These are phyloP conservation scores for Corynorhinus townsendii DNA, from an alignment of 2,113 vertebrate species.

Conservation along the genomic window DNA sequence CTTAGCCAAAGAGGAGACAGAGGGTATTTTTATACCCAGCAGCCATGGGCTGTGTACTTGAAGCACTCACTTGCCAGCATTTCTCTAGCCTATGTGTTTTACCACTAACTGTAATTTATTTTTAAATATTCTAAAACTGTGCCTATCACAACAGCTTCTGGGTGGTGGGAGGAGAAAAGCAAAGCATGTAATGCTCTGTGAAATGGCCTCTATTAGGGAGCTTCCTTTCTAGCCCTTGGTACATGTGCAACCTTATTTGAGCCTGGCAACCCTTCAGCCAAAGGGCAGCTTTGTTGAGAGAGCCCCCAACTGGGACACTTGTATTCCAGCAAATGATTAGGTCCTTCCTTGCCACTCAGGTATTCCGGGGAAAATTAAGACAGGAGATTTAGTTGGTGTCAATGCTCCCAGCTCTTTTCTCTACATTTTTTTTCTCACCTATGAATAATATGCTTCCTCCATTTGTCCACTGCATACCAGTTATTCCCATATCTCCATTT, in stretches of 20 bases:
- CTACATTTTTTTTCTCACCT: not conserved
- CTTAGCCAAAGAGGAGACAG: slow-evolving; percentile 45
- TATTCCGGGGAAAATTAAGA: not conserved
- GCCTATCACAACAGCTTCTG: slow-evolving; percentile 36
- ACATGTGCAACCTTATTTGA: no score
- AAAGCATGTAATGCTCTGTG: not conserved
- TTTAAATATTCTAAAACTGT: slow-evolving; percentile 72
- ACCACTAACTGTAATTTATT: slow-evolving; percentile 69
- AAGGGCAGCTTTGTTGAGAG: not conserved
- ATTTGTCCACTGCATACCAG: not conserved
- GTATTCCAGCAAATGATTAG: not conserved
- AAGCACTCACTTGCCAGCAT: not conserved
- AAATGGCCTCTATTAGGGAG: not conserved
- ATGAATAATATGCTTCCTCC: not conserved
- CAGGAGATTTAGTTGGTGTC: not conserved
- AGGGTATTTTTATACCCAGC: slow-evolving; percentile 46
- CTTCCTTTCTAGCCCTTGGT: not conserved
- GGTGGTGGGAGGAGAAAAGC: slow-evolving; percentile 20
- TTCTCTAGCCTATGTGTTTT: not conserved
- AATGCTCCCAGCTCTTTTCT: not conserved
- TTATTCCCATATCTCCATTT: not conserved
- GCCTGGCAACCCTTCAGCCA: not conserved
- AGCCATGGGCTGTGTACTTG: slow-evolving; percentile 12
- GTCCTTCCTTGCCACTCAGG: not conserved
- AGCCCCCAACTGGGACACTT: not conserved